Percentiles rank a stretch among this genome's conserved stretches.
These are phyloP conservation scores for Oxycera nigricornis DNA, from an alignment of 2,888 invertebrate species.

Conservation along the genomic window DNA sequence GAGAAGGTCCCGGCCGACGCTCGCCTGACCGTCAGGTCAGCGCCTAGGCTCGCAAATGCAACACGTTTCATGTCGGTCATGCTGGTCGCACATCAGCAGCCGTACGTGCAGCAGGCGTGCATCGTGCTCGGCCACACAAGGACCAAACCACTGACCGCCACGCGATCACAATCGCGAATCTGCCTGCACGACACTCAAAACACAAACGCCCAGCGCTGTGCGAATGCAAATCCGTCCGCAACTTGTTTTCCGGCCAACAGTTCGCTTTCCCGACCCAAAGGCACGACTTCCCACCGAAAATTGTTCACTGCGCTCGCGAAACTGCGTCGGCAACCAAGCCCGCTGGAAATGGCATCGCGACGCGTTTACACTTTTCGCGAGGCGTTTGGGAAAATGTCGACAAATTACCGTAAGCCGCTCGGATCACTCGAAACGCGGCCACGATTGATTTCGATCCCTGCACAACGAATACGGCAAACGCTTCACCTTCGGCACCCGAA, in stretches of 20 bases:
- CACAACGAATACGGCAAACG: neutral
- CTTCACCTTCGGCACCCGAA: neutral
- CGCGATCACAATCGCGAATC: neutral
- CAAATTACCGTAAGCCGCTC: slow-evolving; percentile 15
- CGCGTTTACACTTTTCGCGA: slow-evolving; percentile 8
- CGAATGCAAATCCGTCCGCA: too few species aligned
- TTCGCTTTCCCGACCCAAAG: neutral
- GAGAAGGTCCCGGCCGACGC: slow-evolving; percentile 42
- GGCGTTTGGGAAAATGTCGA: slow-evolving; percentile 28
- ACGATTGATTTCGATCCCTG: neutral
- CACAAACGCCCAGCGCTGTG: too few species aligned
- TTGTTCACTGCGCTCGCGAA: slow-evolving; percentile 1
- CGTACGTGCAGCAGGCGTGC: neutral
- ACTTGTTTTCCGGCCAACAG: neutral
- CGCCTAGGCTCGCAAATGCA: slow-evolving; percentile 55
- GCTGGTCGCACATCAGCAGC: slow-evolving; percentile 35
- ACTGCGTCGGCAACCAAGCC: neutral
- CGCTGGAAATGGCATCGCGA: slow-evolving; percentile 38
- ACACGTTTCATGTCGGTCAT: slow-evolving; percentile 59
- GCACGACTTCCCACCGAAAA: neutral
- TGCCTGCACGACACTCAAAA: neutral
- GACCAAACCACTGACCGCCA: too few species aligned
- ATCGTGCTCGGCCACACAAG: too few species aligned
- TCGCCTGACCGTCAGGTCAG: slow-evolving; percentile 19
- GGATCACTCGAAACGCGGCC: neutral